These are phyloP conservation scores for Agrypnus murinus DNA, from an alignment of 2,888 invertebrate genomes.

Conservation along the genomic window DNA sequence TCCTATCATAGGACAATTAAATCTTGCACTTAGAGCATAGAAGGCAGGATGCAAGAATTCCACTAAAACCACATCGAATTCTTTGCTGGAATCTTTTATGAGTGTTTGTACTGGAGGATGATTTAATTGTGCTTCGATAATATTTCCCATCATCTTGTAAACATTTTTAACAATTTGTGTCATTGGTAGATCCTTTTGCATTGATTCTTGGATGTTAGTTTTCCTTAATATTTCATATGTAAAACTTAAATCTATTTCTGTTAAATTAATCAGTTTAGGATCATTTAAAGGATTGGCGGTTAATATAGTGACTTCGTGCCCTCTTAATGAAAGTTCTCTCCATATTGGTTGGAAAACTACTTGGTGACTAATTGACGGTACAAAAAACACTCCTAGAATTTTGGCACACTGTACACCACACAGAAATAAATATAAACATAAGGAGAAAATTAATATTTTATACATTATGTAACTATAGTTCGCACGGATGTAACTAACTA, in stretches of 20 bases:
- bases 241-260: conserved; percentile 63
- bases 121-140: conserved; percentile 42
- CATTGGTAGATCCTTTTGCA: conserved; percentile 55
- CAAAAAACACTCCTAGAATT: too few relatives aligned
- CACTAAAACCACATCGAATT: conserved; percentile 60
- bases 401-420: conserved; percentile 47
- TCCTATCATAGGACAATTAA: conserved; percentile 54
- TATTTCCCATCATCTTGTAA: conserved; percentile 53
- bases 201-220: conserved; percentile 8
- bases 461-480: too few relatives aligned
- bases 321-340: too few relatives aligned
- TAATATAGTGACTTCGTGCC: conserved; percentile 65
- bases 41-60: conserved; percentile 55
- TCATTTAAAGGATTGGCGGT: conserved; percentile 64
- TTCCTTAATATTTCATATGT: conserved; percentile 45
- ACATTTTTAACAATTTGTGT: conserved; percentile 34
- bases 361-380: too few relatives aligned
- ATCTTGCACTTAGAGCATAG: conserved; percentile 57
- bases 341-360: conserved; percentile 58
- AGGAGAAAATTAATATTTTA: not conserved
- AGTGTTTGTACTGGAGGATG: conserved; percentile 58
- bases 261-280: conserved; percentile 60
- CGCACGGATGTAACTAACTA: too few relatives aligned
- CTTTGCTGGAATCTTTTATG: conserved; percentile 55
- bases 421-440: not conserved